Percentiles rank a stretch among this genome's conserved stretches.
These are phyloP conservation scores for Pseudomyrmex concolor DNA, from an alignment of 1,140 invertebrate species.

Conservation along the genomic window DNA sequence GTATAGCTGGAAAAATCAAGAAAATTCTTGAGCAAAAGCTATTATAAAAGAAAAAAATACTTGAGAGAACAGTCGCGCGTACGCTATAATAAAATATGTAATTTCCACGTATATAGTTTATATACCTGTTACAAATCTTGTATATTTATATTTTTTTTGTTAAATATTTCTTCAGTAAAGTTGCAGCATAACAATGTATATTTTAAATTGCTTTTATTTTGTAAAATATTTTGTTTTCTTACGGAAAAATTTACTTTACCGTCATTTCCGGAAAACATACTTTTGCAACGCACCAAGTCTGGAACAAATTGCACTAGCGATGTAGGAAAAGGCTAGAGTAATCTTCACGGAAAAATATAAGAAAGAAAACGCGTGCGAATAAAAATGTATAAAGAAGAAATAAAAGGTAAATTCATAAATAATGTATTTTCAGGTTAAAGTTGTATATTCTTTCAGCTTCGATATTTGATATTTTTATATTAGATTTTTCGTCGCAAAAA, in stretches of 20 bases:
- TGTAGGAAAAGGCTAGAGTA: slow-evolving; percentile 9
- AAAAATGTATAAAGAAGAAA: neutral
- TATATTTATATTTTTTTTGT: no score
- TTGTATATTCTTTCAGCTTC: slow-evolving; percentile 5
- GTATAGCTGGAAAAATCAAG: neutral
- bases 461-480: neutral
- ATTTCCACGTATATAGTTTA: neutral
- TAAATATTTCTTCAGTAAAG: neutral
- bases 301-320: neutral
- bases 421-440: slow-evolving; percentile 7
- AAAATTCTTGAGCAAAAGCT: slow-evolving; percentile 22
- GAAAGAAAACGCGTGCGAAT: neutral
- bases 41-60: neutral
- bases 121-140: no score
- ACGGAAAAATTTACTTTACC: neutral
- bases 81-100: neutral
- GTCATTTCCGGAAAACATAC: neutral
- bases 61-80: neutral
- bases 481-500: neutral
- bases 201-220: neutral
- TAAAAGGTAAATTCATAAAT: slow-evolving; percentile 31
- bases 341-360: slow-evolving; percentile 12
- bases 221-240: neutral
- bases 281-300: neutral
- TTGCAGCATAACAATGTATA: neutral